Percentiles rank a stretch among this genome's conserved stretches.
Evolutionary conservation across 2,113 vertebrate genomes (phyloP).

Genomic region (Sinocyclocheilus anophthalmus): DNA sequence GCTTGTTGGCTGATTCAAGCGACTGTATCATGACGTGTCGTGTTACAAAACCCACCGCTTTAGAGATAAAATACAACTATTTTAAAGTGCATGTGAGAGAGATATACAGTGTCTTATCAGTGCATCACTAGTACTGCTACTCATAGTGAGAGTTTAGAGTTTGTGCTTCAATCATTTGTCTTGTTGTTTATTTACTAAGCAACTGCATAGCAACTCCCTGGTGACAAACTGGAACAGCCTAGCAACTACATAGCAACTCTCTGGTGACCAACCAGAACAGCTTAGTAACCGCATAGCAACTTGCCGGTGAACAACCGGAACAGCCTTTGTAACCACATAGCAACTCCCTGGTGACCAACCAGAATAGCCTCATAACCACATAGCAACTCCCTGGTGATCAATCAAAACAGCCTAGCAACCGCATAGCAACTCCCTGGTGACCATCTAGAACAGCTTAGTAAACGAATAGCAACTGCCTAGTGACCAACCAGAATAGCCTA

Average conservation of each 20-base stretch:
- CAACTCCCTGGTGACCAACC: not conserved
- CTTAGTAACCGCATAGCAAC: not conserved
- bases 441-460: too few relatives aligned
- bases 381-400: not conserved
- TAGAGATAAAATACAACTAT: not conserved
- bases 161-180: not conserved
- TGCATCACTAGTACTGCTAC: not conserved
- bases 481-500: too few relatives aligned
- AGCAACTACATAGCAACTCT: not conserved
- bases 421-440: too few relatives aligned
- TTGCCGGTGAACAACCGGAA: too few relatives aligned
- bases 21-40: not conserved
- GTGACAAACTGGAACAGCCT: not conserved
- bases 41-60: slow-evolving; percentile 17
- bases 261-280: not conserved
- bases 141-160: not conserved
- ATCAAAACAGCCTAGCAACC: not conserved
- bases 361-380: not conserved
- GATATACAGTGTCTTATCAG: not conserved
- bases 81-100: not conserved
- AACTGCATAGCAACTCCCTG: not conserved
- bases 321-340: not conserved
- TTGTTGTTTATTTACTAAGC: not conserved
- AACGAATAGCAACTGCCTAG: not conserved
- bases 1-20: slow-evolving; percentile 19